Percentiles rank a stretch among this genome's conserved stretches.
These are phyloP conservation scores for Meloe dianella DNA, from an alignment of 2,888 invertebrate species.

Conservation along the genomic window DNA sequence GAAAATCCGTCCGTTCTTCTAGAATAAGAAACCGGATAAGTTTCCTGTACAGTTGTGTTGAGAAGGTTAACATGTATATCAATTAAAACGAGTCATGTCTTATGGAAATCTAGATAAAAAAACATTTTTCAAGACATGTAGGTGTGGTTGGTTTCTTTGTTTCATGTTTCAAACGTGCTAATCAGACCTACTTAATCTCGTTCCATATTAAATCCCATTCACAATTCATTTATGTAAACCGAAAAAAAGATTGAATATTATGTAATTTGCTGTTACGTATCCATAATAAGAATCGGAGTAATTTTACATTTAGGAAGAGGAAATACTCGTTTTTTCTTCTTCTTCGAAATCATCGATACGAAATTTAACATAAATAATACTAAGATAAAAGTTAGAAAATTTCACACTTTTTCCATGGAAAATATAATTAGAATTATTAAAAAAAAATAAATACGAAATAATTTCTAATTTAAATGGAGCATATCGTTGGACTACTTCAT, in stretches of 20 bases:
- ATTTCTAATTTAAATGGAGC: slow-evolving; percentile 29
- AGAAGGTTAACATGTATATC: slow-evolving; percentile 21
- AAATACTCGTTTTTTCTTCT: neutral
- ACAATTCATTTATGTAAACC: neutral
- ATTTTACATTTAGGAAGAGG: slow-evolving; percentile 2
- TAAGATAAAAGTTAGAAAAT: too few relatives aligned
- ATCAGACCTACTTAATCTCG: neutral
- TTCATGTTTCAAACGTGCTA: neutral
- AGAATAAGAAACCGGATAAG: neutral
- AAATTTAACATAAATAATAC: neutral
- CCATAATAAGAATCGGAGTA: neutral
- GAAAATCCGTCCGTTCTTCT: too few relatives aligned
- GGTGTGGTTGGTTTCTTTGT: slow-evolving; percentile 12
- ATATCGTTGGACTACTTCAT: slow-evolving; percentile 22
- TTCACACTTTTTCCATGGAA: neutral
- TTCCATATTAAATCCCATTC: slow-evolving; percentile 1
- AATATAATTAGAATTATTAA: slow-evolving; percentile 7
- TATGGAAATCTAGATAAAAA: neutral
- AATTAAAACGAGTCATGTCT: slow-evolving; percentile 9
- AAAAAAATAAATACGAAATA: neutral
- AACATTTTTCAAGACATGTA: neutral
- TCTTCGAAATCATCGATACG: neutral
- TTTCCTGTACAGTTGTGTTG: neutral
- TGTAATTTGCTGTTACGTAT: neutral
- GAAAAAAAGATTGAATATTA: neutral